Evolutionary conservation across 2,797 vertebrate genomes (phyloP).

Genomic region (Molossus molossus): DNA sequence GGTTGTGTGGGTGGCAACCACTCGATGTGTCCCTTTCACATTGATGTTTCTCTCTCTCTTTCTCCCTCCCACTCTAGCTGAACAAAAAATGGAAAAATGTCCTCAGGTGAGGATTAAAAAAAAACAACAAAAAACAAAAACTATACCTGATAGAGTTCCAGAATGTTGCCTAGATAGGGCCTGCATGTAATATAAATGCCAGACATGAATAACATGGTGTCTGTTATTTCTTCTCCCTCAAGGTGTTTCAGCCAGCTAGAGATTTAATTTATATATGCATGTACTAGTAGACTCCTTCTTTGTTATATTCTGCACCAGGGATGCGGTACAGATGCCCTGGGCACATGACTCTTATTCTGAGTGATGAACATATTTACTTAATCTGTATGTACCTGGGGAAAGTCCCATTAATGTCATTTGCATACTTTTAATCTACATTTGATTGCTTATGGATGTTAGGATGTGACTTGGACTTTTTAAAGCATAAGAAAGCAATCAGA

Average conservation of each 20-base stretch:
- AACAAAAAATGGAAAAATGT: too few species aligned
- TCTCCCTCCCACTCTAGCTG: too few species aligned
- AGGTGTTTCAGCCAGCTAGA: conserved; percentile 34
- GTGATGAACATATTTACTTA: conserved; percentile 47
- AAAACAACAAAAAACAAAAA: not conserved
- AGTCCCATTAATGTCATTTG: conserved; percentile 39
- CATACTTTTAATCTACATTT: conserved; percentile 50
- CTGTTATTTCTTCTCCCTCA: conserved; percentile 63
- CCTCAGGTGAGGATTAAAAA: too few species aligned
- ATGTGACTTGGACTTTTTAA: conserved; percentile 67
- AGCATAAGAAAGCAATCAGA: conserved; percentile 66
- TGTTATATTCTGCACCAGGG: conserved; percentile 46
- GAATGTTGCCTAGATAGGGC: not conserved
- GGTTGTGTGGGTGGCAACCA: too few species aligned
- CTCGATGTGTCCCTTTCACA: too few species aligned
- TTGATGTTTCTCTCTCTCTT: too few species aligned
- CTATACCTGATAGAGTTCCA: conserved; percentile 37
- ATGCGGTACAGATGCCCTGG: conserved; percentile 14
- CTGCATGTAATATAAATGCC: conserved; percentile 28
- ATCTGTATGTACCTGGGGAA: conserved; percentile 28
- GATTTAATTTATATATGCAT: conserved; percentile 53
- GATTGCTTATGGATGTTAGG: conserved; percentile 63
- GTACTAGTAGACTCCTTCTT: not conserved
- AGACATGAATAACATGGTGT: not conserved
- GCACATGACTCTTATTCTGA: conserved; percentile 45